Evolutionary conservation across 1,140 invertebrate species (phyloP), one percentile per base, ranked within the genome.

Genomic region (Antheraea pernyi): DNA sequence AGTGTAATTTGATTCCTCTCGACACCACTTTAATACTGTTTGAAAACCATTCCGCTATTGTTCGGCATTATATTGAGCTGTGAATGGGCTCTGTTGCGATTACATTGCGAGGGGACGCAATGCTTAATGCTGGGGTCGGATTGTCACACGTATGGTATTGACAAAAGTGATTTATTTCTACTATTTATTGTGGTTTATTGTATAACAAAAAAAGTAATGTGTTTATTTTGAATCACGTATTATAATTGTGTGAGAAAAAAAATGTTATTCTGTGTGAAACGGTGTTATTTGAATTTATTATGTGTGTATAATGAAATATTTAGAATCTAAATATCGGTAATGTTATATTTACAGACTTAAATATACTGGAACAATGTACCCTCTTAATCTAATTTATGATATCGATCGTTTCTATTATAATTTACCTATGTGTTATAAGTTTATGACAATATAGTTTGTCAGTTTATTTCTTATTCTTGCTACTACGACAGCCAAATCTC

Each of bases 21-120:
- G 19, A 70, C 65, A 74, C 67, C 65, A 67, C 66, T 75, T 72
- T 72, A 76, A 76, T 74, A 69, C 67, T 69, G 69, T 75, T 76
- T 74, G 64, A 66, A 65, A 59, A 68, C 65, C 72, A 71, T 73
- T 75, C n/a, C 73, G 75, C 69, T 74, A 68, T 71, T 39, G 69
- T 72, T 77, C 69, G 68, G 58, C 68, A 74, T 73, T 19, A 71
- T 76, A 78, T 78, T 76, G 67, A 79, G 71, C 65, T 71, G 68
- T 67, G 58, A 65, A 58, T 66, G 19, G 36, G 22, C 19, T 61
- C 7, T 42, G 11, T 42, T 9, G 39, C 8, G 2, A 42, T 42
- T 42, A 42, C 11, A 36, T 58, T 65, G 19, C 53, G 58, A 22
- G 9, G 19, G 19, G 36, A 72, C 66, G 46, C 6, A 68, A 71